These are phyloP conservation scores for Poeciliopsis infans DNA, from an alignment of 2,797 vertebrate species.

Conservation along the genomic window DNA sequence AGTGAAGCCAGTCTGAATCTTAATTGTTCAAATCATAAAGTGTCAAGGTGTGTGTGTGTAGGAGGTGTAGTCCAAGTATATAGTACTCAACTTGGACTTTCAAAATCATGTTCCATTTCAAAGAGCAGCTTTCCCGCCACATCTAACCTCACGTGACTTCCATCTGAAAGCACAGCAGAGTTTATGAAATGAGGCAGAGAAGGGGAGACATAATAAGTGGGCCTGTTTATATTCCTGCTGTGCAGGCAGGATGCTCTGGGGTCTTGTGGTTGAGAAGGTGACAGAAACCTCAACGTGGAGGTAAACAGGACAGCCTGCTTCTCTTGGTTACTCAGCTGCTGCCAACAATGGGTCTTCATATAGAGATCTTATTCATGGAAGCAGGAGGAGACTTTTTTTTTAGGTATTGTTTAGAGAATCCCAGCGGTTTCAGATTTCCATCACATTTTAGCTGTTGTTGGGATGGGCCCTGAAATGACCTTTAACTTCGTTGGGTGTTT, in stretches of 20 bases:
- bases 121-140: constrained; percentile 19
- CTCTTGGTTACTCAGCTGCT: constrained; percentile 60
- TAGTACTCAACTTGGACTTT: not conserved
- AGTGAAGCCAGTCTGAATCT: not conserved
- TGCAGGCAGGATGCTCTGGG: constrained; percentile 75
- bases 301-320: constrained; percentile 50
- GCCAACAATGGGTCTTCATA: constrained; percentile 62
- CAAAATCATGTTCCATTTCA: not conserved
- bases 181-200: constrained; percentile 73
- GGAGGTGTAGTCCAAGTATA: not conserved
- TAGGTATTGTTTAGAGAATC: constrained; percentile 38
- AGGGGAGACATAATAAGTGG: constrained; percentile 81
- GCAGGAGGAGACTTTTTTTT: constrained; percentile 33
- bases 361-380: constrained; percentile 58
- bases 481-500: constrained; percentile 35
- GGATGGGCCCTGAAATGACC: constrained; percentile 30
- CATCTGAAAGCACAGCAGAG: constrained; percentile 22
- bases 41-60: not conserved
- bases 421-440: constrained; percentile 34
- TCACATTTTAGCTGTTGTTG: constrained; percentile 38
- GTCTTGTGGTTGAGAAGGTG: constrained; percentile 62
- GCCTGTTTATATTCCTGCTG: constrained; percentile 84
- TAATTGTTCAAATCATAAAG: not conserved
- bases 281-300: constrained; percentile 47
- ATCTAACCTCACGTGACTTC: constrained; percentile 11